Evolutionary conservation across 2,113 vertebrate genomes (phyloP).

Genomic region (Petrocephalus microphthalmus): DNA sequence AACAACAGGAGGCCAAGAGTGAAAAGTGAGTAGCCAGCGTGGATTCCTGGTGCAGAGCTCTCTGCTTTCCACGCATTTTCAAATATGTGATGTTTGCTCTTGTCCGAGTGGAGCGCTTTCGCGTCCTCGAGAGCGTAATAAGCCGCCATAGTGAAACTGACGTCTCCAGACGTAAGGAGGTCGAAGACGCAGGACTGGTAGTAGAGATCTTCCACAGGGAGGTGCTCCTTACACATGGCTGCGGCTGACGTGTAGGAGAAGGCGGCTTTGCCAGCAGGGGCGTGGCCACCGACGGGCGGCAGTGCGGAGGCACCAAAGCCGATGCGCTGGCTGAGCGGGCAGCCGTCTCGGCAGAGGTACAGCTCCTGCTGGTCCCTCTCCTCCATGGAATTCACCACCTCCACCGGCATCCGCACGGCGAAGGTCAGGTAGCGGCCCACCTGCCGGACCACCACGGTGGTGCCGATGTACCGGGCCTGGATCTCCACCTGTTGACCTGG

Average conservation of each 20-base stretch:
- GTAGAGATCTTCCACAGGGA: conserved; percentile 92
- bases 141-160: conserved; percentile 96
- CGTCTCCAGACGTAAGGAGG: conserved; percentile 86
- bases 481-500: conserved; percentile 91
- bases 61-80: conserved; percentile 64
- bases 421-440: conserved; percentile 94
- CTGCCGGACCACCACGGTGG: conserved; percentile 90
- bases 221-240: conserved; percentile 85
- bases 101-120: conserved; percentile 89
- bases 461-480: conserved; percentile 91
- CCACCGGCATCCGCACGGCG: conserved; percentile 88
- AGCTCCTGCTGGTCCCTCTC: conserved; percentile 86
- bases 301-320: conserved; percentile 71
- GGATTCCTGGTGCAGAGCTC: background rate
- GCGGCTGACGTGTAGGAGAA: conserved; percentile 78
- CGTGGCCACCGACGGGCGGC: conserved; percentile 50
- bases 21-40: conserved; percentile 19
- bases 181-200: conserved; percentile 96
- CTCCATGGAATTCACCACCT: conserved; percentile 83
- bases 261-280: conserved; percentile 38
- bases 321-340: conserved; percentile 84
- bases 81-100: conserved; percentile 82
- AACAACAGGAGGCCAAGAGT: conserved; percentile 44
- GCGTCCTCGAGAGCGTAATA: conserved; percentile 94
- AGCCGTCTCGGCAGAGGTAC: conserved; percentile 90